Conservation (phyloP, 2,888 invertebrate genomes). For the Macaria liturata region DNA sequence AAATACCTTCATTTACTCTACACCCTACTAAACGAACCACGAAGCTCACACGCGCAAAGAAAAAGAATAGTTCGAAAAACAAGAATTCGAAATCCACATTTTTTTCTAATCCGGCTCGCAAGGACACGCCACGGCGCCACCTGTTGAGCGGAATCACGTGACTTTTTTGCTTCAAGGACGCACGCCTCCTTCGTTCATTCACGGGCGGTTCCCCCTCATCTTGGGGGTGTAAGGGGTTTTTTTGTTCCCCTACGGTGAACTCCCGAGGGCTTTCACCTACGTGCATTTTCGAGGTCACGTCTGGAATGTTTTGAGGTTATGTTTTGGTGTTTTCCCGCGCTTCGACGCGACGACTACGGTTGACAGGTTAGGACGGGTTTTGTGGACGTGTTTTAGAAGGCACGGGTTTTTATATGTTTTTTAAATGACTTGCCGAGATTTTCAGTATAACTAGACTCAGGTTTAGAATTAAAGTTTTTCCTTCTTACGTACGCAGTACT, state of each 20-base stretch:
- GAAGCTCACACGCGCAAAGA: conserved; percentile 16
- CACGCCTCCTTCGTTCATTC: conserved; percentile 81
- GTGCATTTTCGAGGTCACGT: conserved; percentile 82
- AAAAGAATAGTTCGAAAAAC: conserved; percentile 32
- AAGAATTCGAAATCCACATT: conserved; percentile 46
- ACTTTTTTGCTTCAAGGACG: conserved; percentile 83
- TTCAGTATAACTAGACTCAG: no score
- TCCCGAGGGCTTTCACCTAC: conserved; percentile 82
- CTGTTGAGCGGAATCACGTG: conserved; percentile 81
- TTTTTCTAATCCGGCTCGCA: conserved; percentile 69
- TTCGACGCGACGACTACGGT: conserved; percentile 1
- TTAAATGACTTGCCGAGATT: no score
- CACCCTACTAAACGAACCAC: neutral
- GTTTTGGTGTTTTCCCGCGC: conserved; percentile 63
- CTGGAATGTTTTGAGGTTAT: conserved; percentile 74
- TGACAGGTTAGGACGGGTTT: neutral
- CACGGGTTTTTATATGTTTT: no score
- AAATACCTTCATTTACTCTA: no score
- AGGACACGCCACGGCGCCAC: conserved; percentile 80
- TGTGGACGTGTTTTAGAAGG: no score
- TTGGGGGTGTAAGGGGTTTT: conserved; percentile 76
- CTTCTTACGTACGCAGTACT: no score
- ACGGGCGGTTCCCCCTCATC: conserved; percentile 77
- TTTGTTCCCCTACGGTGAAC: conserved; percentile 79
- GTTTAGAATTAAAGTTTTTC: no score